Conservation (phyloP, 2,888 invertebrate genomes). For the Ommatoiulus sabulosus region DNA sequence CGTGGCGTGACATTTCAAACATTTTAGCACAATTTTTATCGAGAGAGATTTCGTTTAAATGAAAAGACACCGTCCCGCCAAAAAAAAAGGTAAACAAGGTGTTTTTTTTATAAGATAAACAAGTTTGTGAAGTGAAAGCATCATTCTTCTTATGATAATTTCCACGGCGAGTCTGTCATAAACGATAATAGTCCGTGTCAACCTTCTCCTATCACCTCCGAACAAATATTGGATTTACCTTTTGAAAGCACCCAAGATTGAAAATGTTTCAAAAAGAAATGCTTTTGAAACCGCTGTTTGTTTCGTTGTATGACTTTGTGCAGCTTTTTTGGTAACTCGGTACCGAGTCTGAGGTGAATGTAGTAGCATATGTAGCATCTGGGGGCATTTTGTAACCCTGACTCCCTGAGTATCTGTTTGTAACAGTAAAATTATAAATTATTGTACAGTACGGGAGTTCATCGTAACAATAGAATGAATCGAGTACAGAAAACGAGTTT, state of each 20-base stretch:
- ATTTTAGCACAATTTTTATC: slow-evolving; percentile 1
- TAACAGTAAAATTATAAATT: too few species aligned
- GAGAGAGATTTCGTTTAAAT: not conserved
- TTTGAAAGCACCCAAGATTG: not conserved
- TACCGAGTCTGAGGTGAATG: too few species aligned
- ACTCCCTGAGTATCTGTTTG: too few species aligned
- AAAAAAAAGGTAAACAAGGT: not conserved
- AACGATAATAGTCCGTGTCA: not conserved
- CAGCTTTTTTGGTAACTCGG: not conserved
- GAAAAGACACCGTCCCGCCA: not conserved
- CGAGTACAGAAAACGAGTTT: too few species aligned
- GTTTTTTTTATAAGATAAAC: not conserved
- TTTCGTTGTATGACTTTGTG: not conserved
- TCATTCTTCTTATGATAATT: slow-evolving; percentile 15
- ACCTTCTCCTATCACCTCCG: not conserved
- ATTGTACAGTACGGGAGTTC: too few species aligned
- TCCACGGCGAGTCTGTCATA: not conserved
- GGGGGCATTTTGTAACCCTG: too few species aligned
- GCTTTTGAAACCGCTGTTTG: not conserved
- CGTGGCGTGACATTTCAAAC: not conserved
- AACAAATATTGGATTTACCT: not conserved
- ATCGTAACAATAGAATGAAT: too few species aligned
- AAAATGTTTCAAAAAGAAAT: not conserved
- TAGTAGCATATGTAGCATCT: too few species aligned
- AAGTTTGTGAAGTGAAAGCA: not conserved